Conservation (phyloP, 1,140 invertebrate genomes). For the Atta cephalotes region DNA sequence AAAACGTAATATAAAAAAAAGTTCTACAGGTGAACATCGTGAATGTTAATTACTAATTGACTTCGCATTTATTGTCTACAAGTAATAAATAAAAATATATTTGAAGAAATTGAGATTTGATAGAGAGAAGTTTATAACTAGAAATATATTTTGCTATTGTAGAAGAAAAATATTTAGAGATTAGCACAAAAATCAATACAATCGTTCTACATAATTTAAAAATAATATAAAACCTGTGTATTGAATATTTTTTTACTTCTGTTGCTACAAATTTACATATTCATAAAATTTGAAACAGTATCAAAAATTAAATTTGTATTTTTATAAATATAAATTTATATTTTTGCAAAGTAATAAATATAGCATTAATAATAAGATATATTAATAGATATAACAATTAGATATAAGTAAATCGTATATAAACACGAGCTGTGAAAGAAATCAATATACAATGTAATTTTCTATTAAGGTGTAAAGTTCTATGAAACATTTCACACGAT, state of each 20-base stretch:
- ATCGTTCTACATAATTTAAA: neutral
- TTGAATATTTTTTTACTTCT: neutral
- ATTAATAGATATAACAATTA: neutral
- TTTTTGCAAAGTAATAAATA: neutral
- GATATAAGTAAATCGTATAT: slow-evolving; percentile 15
- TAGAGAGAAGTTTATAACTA: neutral
- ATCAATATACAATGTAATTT: slow-evolving; percentile 3
- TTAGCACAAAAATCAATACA: neutral
- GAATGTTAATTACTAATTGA: slow-evolving; percentile 29
- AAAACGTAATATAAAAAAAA: neutral
- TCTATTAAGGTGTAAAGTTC: slow-evolving; percentile 9
- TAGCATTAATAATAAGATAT: too few relatives aligned
- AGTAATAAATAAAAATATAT: slow-evolving; percentile 7
- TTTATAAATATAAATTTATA: too few relatives aligned
- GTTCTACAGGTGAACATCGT: neutral
- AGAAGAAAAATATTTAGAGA: neutral
- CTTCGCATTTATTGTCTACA: neutral
- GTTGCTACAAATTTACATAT: too few relatives aligned
- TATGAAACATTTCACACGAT: slow-evolving; percentile 26
- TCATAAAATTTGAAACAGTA: too few relatives aligned
- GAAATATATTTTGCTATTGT: neutral
- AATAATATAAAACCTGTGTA: neutral
- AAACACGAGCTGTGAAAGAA: neutral
- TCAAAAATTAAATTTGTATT: too few relatives aligned
- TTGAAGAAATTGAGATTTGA: slow-evolving; percentile 16